phyloP scores from a whole-genome alignment of 2,888 invertebrate genomes.

The Caenorhabditis sp. region DNA sequence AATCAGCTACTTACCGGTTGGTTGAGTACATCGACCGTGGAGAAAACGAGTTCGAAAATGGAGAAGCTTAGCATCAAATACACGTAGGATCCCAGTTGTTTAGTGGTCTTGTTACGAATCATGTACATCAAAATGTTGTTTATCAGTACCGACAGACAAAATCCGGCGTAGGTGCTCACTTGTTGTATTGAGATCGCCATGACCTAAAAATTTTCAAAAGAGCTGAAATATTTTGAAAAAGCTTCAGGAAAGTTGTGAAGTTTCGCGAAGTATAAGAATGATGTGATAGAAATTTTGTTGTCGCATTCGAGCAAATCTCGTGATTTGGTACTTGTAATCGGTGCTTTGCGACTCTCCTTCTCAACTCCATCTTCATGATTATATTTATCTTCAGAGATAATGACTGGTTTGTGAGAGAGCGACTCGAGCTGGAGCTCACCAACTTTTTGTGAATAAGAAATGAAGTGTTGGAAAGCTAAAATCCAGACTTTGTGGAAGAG shows the following conservation, averaged over 20 bases:
- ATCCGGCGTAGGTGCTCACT: conserved; percentile 44
- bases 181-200: conserved; percentile 41
- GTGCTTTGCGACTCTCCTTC: not conserved
- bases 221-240: not conserved
- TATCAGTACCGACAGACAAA: conserved; percentile 29
- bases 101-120: conserved; percentile 54
- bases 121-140: conserved; percentile 51
- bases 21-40: conserved; percentile 46
- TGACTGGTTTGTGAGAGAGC: too few relatives aligned
- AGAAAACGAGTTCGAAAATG: conserved; percentile 45
- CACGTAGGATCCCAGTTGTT: conserved; percentile 49
- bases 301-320: not conserved
- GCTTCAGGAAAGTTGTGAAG: not conserved
- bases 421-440: too few relatives aligned
- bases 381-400: not conserved
- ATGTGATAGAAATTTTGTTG: conserved; percentile 5
- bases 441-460: not conserved
- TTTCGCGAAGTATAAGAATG: too few relatives aligned
- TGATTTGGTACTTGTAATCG: not conserved
- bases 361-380: not conserved
- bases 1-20: conserved; percentile 60
- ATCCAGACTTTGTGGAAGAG: too few relatives aligned
- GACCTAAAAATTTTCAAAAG: not conserved
- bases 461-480: not conserved
- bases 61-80: conserved; percentile 58